Conservation (phyloP, 2,113 vertebrate species). For the Oriolus oriolus region DNA sequence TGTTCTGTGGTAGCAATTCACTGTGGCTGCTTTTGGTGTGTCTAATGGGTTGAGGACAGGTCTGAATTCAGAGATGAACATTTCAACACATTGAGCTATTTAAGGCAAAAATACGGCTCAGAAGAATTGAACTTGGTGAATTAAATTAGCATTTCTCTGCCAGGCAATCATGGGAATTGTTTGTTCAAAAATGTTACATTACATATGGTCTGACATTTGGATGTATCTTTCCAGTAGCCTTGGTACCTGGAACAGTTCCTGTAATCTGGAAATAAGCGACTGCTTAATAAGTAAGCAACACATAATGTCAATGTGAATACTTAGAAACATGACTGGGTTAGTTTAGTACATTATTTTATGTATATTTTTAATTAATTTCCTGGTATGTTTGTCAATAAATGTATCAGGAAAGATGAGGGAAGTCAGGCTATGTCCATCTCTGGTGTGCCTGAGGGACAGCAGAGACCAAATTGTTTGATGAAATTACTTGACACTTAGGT, state of each 20-base stretch:
- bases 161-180: background rate
- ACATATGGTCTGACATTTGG: background rate
- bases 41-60: background rate
- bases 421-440: background rate
- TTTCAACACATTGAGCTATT: background rate
- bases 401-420: background rate
- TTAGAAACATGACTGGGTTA: background rate
- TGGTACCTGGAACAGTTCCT: background rate
- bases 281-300: background rate
- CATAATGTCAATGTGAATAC: background rate
- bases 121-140: background rate
- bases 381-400: background rate
- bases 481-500: background rate
- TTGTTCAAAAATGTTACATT: background rate
- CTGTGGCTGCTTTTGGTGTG: background rate
- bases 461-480: background rate
- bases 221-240: background rate
- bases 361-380: background rate
- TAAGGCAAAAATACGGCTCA: background rate
- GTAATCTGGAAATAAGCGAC: background rate
- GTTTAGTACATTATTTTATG: background rate
- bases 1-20: background rate
- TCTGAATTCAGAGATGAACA: background rate
- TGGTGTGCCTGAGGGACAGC: background rate
- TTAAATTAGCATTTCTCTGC: background rate